phyloP scores from a whole-genome alignment of 2,888 invertebrate species.

The Agrotis ipsilon region DNA sequence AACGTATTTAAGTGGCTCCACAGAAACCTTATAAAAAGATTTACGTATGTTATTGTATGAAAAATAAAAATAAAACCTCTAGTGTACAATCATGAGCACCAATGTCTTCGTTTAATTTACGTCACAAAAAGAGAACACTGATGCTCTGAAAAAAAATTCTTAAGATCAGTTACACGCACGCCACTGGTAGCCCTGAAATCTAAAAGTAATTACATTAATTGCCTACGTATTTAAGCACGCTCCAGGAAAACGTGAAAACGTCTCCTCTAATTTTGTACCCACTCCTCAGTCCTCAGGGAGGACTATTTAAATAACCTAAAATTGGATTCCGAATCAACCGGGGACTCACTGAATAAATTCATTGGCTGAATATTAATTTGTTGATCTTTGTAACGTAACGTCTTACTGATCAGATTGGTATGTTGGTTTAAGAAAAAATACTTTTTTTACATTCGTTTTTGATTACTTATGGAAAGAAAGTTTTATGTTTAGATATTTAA shows the following conservation, averaged over 20 bases:
- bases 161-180: background rate
- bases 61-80: no score
- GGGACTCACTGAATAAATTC: slow-evolving; percentile 69
- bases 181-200: slow-evolving; percentile 67
- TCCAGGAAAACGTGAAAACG: slow-evolving; percentile 80
- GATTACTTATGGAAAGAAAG: background rate
- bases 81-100: no score
- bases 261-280: slow-evolving; percentile 76
- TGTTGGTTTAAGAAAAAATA: slow-evolving; percentile 40
- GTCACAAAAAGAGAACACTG: background rate
- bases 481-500: background rate
- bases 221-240: slow-evolving; percentile 81
- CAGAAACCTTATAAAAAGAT: no score
- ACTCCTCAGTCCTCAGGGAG: slow-evolving; percentile 69
- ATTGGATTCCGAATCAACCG: slow-evolving; percentile 80
- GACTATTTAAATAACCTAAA: slow-evolving; percentile 83
- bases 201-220: slow-evolving; percentile 85
- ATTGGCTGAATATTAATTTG: slow-evolving; percentile 71
- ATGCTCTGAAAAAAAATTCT: background rate
- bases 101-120: no score
- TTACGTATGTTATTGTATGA: no score
- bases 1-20: no score
- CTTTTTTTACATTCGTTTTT: slow-evolving; percentile 3
- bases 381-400: slow-evolving; percentile 65
- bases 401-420: slow-evolving; percentile 56